phyloP scores from a whole-genome alignment of 1,140 invertebrate genomes.

The Diorhabda sublineata region DNA sequence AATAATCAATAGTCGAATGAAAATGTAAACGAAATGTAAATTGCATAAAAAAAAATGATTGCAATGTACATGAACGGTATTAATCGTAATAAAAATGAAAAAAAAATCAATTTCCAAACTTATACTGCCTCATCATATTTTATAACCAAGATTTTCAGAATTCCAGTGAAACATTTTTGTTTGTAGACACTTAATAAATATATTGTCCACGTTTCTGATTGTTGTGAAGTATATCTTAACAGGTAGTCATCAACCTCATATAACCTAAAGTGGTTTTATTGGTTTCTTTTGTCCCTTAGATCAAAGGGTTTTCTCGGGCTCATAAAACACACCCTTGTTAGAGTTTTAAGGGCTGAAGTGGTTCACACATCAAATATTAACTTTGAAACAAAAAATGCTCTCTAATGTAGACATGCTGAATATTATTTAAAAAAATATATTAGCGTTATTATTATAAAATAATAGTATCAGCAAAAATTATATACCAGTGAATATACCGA shows the following conservation, averaged over 20 bases:
- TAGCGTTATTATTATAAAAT: background rate
- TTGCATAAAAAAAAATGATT: too few species aligned
- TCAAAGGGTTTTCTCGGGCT: background rate
- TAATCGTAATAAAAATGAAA: too few species aligned
- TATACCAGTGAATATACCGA: too few species aligned
- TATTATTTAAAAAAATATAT: background rate
- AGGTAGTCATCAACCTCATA: background rate
- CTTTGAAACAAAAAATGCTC: background rate
- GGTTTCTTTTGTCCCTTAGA: background rate
- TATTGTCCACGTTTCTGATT: too few species aligned
- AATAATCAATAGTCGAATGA: too few species aligned
- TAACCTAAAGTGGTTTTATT: background rate
- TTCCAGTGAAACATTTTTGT: too few species aligned
- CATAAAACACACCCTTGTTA: constrained; percentile 2
- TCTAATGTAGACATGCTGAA: background rate
- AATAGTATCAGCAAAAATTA: background rate
- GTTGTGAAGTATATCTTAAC: background rate
- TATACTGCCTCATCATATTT: too few species aligned
- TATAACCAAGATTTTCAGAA: too few species aligned
- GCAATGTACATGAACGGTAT: too few species aligned
- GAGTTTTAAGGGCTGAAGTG: background rate
- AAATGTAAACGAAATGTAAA: too few species aligned
- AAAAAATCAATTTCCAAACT: too few species aligned
- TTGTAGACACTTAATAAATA: too few species aligned
- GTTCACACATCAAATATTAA: background rate